phyloP scores from a whole-genome alignment of 2,797 vertebrate species.

The Kryptolebias ocellatus region DNA sequence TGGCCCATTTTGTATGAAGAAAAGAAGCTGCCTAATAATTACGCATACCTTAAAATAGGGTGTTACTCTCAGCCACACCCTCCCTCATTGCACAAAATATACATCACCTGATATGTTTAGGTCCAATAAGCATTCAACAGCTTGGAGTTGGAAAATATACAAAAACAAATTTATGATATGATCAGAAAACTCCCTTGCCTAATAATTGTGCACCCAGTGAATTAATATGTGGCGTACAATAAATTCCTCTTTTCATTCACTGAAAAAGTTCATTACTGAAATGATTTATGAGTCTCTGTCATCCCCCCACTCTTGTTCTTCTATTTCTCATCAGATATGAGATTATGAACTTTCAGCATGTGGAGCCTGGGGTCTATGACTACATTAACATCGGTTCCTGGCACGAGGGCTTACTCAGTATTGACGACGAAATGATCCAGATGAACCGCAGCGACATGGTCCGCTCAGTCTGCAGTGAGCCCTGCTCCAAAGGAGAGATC shows the following conservation, averaged over 20 bases:
- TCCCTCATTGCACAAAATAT: no score
- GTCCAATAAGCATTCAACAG: no score
- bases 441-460: slow-evolving; percentile 95
- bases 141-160: no score
- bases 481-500: slow-evolving; percentile 95
- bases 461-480: slow-evolving; percentile 95
- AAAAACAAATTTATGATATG: no score
- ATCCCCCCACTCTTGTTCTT: background rate
- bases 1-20: no score
- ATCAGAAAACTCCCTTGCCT: no score
- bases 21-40: no score
- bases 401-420: slow-evolving; percentile 91
- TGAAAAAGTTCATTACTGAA: background rate
- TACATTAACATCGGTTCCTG: slow-evolving; percentile 96
- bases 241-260: slow-evolving; percentile 2
- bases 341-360: slow-evolving; percentile 96
- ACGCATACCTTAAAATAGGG: no score
- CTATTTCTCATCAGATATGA: slow-evolving; percentile 86
- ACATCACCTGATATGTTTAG: no score
- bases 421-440: slow-evolving; percentile 91
- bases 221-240: background rate
- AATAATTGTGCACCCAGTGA: no score
- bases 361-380: slow-evolving; percentile 86
- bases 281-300: background rate
- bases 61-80: no score